These are phyloP conservation scores for Drosophila kanapiae DNA, from an alignment of 1,140 invertebrate genomes.

Conservation along the genomic window DNA sequence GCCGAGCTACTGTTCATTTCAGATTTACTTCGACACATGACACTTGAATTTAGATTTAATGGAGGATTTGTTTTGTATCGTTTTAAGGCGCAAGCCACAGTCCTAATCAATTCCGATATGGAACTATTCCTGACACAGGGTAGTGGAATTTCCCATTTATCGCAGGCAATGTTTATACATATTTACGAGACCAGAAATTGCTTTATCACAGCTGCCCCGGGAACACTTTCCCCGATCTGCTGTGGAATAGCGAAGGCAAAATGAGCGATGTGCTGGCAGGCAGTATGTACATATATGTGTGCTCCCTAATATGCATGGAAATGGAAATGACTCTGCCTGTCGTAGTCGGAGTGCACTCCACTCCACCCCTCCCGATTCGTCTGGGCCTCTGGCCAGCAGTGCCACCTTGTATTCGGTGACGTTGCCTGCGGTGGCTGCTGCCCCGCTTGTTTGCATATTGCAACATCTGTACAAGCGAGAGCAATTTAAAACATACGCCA, in stretches of 20 bases:
- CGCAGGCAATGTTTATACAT: neutral
- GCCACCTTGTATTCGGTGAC: constrained; percentile 50
- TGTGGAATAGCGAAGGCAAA: constrained; percentile 11
- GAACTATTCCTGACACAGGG: neutral
- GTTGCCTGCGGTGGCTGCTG: constrained; percentile 41
- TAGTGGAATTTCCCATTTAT: constrained; percentile 2
- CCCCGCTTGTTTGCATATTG: constrained; percentile 78
- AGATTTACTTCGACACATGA: neutral
- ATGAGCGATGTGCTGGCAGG: neutral
- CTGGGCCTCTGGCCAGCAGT: constrained; percentile 3
- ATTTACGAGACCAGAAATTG: constrained; percentile 32
- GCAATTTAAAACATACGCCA: constrained; percentile 72
- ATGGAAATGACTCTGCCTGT: constrained; percentile 30
- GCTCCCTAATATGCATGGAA: constrained; percentile 18
- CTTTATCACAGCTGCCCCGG: constrained; percentile 38
- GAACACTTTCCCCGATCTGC: constrained; percentile 7
- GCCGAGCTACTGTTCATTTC: neutral
- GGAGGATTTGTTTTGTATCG: neutral
- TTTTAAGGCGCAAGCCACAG: neutral
- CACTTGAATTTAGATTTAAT: neutral
- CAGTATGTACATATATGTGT: neutral
- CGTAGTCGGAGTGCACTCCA: constrained; percentile 10
- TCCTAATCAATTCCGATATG: neutral
- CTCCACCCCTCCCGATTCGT: neutral
- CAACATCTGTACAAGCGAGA: constrained; percentile 79